Evolutionary conservation across 1,140 invertebrate genomes (phyloP).

Genomic region (Apis cerana): DNA sequence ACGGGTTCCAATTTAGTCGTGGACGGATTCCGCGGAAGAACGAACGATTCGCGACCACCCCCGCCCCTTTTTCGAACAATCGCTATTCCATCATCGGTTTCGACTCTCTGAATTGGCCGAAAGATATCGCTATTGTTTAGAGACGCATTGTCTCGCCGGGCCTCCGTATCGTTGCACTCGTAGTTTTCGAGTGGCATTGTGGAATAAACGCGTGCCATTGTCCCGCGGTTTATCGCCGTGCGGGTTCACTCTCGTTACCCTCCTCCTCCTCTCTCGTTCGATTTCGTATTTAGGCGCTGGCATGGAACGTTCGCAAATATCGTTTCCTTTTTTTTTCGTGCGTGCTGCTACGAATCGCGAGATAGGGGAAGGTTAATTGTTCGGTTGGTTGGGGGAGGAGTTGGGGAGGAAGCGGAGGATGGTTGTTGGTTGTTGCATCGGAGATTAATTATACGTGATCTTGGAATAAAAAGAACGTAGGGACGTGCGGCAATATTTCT

Average conservation of each 20-base stretch:
- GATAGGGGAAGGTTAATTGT: not conserved
- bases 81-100: conserved; percentile 68
- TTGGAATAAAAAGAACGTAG: not conserved
- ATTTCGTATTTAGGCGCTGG: conserved; percentile 12
- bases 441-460: not conserved
- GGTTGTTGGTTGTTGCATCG: too few species aligned
- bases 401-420: not conserved
- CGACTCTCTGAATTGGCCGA: conserved; percentile 68
- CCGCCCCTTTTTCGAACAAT: conserved; percentile 49
- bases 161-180: conserved; percentile 51
- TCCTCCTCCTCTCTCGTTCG: conserved; percentile 38
- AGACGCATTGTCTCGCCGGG: conserved; percentile 64
- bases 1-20: not conserved
- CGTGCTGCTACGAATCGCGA: too few species aligned
- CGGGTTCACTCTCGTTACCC: conserved; percentile 66
- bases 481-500: too few species aligned
- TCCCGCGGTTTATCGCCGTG: conserved; percentile 65
- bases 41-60: conserved; percentile 32
- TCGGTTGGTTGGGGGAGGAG: not conserved
- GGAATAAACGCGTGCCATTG: conserved; percentile 74
- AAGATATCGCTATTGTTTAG: conserved; percentile 74
- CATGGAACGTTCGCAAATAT: not conserved
- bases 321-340: not conserved
- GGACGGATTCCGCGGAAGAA: conserved; percentile 26
- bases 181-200: conserved; percentile 75